Conservation (phyloP, 2,888 invertebrate species). For the Hypomecis atomaria region DNA sequence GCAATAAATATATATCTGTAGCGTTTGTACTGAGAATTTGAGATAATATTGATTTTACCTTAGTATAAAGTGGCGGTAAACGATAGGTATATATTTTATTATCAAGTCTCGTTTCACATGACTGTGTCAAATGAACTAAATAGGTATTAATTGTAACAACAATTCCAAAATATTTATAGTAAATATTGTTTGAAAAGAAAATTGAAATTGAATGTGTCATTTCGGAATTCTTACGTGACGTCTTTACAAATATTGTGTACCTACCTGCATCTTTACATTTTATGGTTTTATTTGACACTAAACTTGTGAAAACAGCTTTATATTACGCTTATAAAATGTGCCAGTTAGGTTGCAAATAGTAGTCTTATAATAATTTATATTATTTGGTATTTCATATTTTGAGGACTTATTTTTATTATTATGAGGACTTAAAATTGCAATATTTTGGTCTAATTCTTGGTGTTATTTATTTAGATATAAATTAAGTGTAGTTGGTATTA, state of each 20-base stretch:
- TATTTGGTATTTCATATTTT: slow-evolving; percentile 8
- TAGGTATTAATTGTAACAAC: no score
- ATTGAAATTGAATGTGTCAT: neutral
- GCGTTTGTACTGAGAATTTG: slow-evolving; percentile 1
- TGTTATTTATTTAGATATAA: slow-evolving; percentile 13
- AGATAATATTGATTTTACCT: neutral
- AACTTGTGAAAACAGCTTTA: slow-evolving; percentile 20
- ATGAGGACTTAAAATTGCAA: neutral
- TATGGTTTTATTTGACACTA: slow-evolving; percentile 1
- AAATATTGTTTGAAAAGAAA: no score
- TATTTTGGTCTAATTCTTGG: slow-evolving; percentile 4
- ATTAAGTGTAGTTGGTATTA: neutral
- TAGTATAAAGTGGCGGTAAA: neutral
- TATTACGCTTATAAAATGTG: slow-evolving; percentile 42
- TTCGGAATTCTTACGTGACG: neutral
- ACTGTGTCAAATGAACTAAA: no score
- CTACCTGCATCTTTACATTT: neutral
- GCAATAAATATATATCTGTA: slow-evolving; percentile 12
- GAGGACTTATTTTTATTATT: neutral
- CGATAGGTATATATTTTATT: neutral
- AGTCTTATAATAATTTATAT: slow-evolving; percentile 20
- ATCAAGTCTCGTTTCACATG: slow-evolving; percentile 7
- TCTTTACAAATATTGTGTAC: neutral
- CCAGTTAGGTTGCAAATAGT: slow-evolving; percentile 34
- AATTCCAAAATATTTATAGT: no score